Conservation (phyloP, 2,113 vertebrate species). For the Crotalus viridis region DNA sequence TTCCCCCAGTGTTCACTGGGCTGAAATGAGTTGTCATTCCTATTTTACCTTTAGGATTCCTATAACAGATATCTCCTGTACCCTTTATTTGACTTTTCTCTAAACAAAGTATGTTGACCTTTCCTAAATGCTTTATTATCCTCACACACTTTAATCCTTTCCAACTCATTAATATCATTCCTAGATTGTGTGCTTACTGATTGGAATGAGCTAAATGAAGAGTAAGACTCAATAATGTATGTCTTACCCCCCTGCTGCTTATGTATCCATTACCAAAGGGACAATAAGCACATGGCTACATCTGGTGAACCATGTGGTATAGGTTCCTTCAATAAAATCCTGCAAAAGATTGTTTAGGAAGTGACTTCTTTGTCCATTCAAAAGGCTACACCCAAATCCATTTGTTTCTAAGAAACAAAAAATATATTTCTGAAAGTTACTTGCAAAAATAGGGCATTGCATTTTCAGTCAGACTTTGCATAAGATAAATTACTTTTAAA, state of each 20-base stretch:
- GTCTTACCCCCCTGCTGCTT: background rate
- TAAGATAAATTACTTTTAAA: background rate
- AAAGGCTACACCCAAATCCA: background rate
- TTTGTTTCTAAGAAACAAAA: background rate
- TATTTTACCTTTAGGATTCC: background rate
- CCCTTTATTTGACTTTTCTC: background rate
- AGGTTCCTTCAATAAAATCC: background rate
- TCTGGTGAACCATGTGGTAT: background rate
- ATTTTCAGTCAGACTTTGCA: background rate
- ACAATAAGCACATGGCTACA: background rate
- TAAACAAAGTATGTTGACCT: background rate
- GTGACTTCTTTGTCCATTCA: background rate
- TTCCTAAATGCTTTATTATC: constrained; percentile 8
- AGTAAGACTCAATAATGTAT: background rate
- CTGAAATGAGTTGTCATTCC: background rate
- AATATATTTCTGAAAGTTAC: background rate
- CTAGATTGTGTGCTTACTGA: background rate
- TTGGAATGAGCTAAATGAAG: background rate
- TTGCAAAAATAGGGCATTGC: background rate
- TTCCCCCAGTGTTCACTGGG: background rate
- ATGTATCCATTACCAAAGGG: background rate
- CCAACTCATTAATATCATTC: constrained; percentile 7
- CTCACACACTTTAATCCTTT: background rate
- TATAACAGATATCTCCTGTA: background rate
- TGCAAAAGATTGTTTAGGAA: background rate